Percentiles rank a stretch among this genome's conserved stretches.
phyloP scores from a whole-genome alignment of 2,113 vertebrate species.

The Ibidorhyncha struthersii region DNA sequence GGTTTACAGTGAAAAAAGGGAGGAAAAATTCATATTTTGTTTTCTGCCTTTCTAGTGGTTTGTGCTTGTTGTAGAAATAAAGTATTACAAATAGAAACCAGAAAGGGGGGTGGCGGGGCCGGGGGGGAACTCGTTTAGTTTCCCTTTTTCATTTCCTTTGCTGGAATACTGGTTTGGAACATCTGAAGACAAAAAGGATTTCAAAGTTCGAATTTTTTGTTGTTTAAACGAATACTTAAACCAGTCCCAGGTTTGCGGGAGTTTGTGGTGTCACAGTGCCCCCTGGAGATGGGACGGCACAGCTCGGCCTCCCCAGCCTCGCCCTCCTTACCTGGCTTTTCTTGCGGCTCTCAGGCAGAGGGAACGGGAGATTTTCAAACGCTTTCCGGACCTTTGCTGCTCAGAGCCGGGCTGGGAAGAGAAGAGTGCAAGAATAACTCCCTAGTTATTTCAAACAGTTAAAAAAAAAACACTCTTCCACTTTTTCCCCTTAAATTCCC shows the following conservation, averaged over 20 bases:
- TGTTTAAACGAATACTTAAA: not conserved
- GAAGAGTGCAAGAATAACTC: slow-evolving; percentile 75
- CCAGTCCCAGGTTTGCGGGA: not conserved
- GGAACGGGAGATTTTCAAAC: not conserved
- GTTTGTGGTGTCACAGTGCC: slow-evolving; percentile 65
- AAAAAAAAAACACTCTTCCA: slow-evolving; percentile 37
- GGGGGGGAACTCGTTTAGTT: not conserved
- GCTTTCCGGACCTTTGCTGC: not conserved
- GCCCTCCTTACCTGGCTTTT: no score
- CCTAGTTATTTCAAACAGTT: slow-evolving; percentile 54
- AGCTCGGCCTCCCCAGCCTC: not conserved
- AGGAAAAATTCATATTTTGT: not conserved
- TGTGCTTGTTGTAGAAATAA: slow-evolving; percentile 53
- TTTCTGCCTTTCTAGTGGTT: slow-evolving; percentile 43
- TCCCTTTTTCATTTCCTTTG: slow-evolving; percentile 66
- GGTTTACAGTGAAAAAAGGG: slow-evolving; percentile 6
- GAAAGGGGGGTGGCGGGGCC: not conserved
- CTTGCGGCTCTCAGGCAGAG: not conserved
- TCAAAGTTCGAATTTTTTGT: not conserved
- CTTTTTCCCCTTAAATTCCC: not conserved
- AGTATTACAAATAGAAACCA: slow-evolving; percentile 38
- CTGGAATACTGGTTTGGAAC: slow-evolving; percentile 45
- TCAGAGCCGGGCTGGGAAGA: slow-evolving; percentile 36
- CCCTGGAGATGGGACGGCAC: slow-evolving; percentile 39
- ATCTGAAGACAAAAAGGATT: slow-evolving; percentile 32